These are phyloP conservation scores for Pungitius pungitius DNA, from an alignment of 2,113 vertebrate genomes.

Conservation along the genomic window DNA sequence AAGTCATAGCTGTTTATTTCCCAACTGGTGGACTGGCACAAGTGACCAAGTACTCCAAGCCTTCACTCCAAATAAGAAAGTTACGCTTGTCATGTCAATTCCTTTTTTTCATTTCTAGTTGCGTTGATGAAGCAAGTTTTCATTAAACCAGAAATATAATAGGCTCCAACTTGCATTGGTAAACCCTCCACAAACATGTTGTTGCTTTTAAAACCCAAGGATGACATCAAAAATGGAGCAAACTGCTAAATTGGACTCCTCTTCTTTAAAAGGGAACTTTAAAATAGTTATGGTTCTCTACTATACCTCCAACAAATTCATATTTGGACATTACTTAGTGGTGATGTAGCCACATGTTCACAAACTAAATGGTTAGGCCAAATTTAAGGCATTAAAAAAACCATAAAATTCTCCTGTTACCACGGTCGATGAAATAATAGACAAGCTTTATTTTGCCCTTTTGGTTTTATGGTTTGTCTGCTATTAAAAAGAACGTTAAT, in stretches of 20 bases:
- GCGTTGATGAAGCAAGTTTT: constrained; percentile 9
- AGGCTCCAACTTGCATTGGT: constrained; percentile 40
- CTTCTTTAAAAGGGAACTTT: constrained; percentile 15
- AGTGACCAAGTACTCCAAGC: constrained; percentile 5
- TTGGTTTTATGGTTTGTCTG: constrained; percentile 58
- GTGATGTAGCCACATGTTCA: constrained; percentile 6
- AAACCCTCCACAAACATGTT: constrained; percentile 6
- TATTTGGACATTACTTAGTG: constrained; percentile 12
- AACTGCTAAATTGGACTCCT: constrained; percentile 31
- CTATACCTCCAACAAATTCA: neutral
- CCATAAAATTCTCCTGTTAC: constrained; percentile 1
- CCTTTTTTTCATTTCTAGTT: neutral
- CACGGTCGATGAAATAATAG: constrained; percentile 9
- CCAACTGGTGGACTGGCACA: neutral
- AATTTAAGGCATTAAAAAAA: constrained; percentile 12
- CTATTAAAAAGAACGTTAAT: constrained; percentile 61
- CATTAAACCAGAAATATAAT: constrained; percentile 27
- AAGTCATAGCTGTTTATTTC: constrained; percentile 17
- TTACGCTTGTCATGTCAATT: constrained; percentile 9
- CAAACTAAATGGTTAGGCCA: neutral
- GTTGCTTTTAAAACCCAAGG: constrained; percentile 32
- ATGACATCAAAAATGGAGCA: constrained; percentile 35
- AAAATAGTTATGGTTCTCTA: neutral
- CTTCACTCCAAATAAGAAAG: constrained; percentile 22
- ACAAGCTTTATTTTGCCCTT: constrained; percentile 49